Evolutionary conservation across 2,797 vertebrate genomes (phyloP).

Genomic region (Hypotaenidia philippensis): DNA sequence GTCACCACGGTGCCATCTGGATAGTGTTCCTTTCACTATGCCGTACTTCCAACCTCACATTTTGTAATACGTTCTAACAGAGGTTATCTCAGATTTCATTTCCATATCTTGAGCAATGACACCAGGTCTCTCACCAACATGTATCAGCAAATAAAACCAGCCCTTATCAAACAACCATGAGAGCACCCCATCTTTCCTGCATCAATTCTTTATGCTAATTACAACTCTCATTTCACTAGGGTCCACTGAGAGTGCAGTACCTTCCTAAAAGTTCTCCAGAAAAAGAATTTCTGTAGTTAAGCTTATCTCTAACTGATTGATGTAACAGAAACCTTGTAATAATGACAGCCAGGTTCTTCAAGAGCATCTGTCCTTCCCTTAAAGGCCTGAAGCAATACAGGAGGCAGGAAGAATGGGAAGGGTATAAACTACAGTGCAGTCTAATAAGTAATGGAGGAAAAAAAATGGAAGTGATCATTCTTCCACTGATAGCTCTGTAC

Average conservation of each 20-base stretch:
- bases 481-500: not conserved
- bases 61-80: not conserved
- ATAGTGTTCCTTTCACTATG: constrained; percentile 39
- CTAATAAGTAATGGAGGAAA: not conserved
- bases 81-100: constrained; percentile 51
- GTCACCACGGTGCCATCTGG: constrained; percentile 71
- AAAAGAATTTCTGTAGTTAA: constrained; percentile 12
- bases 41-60: not conserved
- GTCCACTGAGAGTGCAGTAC: not conserved
- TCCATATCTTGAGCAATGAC: constrained; percentile 7
- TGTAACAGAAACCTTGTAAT: not conserved
- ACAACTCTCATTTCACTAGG: not conserved
- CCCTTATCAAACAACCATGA: not conserved
- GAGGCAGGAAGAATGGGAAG: not conserved
- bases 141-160: constrained; percentile 17
- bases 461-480: not conserved
- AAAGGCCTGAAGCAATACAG: not conserved
- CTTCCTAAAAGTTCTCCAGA: not conserved
- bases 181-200: not conserved
- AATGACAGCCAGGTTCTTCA: not conserved
- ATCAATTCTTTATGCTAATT: not conserved
- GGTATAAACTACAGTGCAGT: not conserved
- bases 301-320: not conserved
- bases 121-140: not conserved
- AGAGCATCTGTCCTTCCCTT: not conserved